Conservation (phyloP, 2,888 invertebrate species). For the Calameuta pallipes region DNA sequence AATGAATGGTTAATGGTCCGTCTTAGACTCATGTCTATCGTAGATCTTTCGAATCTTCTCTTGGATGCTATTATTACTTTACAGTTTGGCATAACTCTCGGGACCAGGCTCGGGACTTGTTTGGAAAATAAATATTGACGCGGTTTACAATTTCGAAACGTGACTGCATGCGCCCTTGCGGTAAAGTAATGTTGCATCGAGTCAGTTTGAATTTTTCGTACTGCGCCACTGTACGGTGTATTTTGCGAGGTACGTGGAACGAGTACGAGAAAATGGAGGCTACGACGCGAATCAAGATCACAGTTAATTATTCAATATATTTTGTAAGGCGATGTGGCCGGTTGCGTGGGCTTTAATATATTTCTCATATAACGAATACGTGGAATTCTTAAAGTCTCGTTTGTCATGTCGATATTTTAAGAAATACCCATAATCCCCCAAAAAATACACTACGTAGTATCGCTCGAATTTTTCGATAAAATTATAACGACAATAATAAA, state of each 20-base stretch:
- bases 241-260: background rate
- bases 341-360: background rate
- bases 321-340: background rate
- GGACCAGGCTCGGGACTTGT: background rate
- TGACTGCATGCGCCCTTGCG: background rate
- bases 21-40: background rate
- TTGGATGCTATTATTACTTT: background rate
- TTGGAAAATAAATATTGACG: background rate
- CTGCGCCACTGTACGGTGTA: background rate
- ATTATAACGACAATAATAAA: too few relatives aligned
- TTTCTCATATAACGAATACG: background rate
- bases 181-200: background rate
- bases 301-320: background rate
- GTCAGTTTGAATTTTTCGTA: background rate
- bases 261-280: background rate
- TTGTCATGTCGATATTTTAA: background rate
- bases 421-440: background rate
- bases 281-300: background rate
- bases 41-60: background rate
- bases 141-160: background rate
- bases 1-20: background rate
- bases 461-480: too few relatives aligned
- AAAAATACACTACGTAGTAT: background rate
- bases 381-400: background rate
- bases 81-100: background rate